Percentiles rank a stretch among this genome's conserved stretches.
Evolutionary conservation across 2,797 vertebrate genomes (phyloP).

Genomic region (Artibeus jamaicensis): DNA sequence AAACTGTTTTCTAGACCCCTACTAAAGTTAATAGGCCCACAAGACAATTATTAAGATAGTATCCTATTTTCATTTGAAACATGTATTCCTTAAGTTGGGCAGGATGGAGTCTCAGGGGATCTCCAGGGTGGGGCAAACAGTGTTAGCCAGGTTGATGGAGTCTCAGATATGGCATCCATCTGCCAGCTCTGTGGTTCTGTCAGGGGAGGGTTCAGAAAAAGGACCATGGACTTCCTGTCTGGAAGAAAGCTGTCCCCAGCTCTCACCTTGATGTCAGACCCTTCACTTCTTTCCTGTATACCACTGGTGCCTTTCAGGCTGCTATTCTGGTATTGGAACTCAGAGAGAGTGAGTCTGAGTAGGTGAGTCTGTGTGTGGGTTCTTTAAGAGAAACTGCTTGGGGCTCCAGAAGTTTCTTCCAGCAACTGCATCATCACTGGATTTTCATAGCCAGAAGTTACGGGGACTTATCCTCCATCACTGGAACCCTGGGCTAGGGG

Average conservation of each 20-base stretch:
- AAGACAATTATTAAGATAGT: constrained; percentile 42
- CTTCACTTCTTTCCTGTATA: neutral
- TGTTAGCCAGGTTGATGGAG: neutral
- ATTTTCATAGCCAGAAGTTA: neutral
- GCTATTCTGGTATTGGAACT: neutral
- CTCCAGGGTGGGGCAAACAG: neutral
- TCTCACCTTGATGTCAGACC: neutral
- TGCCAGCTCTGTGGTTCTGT: neutral
- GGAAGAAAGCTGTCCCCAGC: neutral
- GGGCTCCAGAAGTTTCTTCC: neutral
- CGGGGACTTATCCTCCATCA: neutral
- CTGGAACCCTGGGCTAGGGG: neutral
- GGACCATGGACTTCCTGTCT: neutral
- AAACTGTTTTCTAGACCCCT: neutral
- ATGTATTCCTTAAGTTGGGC: neutral
- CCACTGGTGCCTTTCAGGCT: neutral
- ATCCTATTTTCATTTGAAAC: constrained; percentile 19
- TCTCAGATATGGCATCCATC: neutral
- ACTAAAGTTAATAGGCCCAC: constrained; percentile 1
- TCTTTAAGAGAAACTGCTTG: neutral
- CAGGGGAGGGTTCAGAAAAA: neutral
- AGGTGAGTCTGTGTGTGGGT: neutral
- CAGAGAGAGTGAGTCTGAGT: neutral
- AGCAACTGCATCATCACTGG: neutral
- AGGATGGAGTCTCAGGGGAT: neutral